A percentile compares a stretch with the other conserved stretches of the same genome.
Evolutionary conservation across 1,140 invertebrate species (phyloP).

Genomic region (Rhynchophorus ferrugineus): DNA sequence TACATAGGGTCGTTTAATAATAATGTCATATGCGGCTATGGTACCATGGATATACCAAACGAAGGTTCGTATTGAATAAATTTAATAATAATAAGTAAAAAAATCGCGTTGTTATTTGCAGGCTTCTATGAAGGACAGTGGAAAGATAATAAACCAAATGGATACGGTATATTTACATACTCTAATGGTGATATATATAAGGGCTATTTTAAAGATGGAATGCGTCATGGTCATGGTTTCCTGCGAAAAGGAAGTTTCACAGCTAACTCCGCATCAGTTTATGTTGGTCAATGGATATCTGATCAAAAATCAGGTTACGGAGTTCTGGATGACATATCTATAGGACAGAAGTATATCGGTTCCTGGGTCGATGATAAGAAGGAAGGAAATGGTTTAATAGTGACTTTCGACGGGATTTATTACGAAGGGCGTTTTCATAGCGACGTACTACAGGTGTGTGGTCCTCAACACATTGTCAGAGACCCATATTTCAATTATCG

Average conservation of each 20-base stretch:
- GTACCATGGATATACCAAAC: slow-evolving; percentile 58
- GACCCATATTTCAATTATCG: slow-evolving; percentile 1
- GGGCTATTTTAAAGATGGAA: slow-evolving; percentile 76
- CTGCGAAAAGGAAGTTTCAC: slow-evolving; percentile 73
- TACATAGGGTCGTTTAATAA: slow-evolving; percentile 74
- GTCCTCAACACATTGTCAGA: slow-evolving; percentile 33
- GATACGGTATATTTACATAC: slow-evolving; percentile 68
- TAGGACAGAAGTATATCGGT: slow-evolving; percentile 83
- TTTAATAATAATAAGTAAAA: neutral
- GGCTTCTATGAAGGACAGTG: slow-evolving; percentile 75
- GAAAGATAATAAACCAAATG: slow-evolving; percentile 76
- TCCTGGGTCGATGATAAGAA: slow-evolving; percentile 76
- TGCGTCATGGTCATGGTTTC: slow-evolving; percentile 75
- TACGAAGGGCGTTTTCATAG: slow-evolving; percentile 79
- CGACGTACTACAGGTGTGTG: slow-evolving; percentile 56
- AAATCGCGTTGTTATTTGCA: slow-evolving; percentile 19
- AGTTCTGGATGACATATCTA: slow-evolving; percentile 76
- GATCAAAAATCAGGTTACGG: slow-evolving; percentile 77
- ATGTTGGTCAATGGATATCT: slow-evolving; percentile 75
- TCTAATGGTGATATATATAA: slow-evolving; percentile 65
- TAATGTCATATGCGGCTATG: slow-evolving; percentile 66
- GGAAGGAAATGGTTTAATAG: slow-evolving; percentile 73
- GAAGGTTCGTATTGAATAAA: slow-evolving; percentile 39
- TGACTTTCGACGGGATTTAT: slow-evolving; percentile 83
- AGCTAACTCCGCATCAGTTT: slow-evolving; percentile 64